Evolutionary conservation across 2,888 invertebrate species (phyloP).

Genomic region (Heteromurus nitidus): DNA sequence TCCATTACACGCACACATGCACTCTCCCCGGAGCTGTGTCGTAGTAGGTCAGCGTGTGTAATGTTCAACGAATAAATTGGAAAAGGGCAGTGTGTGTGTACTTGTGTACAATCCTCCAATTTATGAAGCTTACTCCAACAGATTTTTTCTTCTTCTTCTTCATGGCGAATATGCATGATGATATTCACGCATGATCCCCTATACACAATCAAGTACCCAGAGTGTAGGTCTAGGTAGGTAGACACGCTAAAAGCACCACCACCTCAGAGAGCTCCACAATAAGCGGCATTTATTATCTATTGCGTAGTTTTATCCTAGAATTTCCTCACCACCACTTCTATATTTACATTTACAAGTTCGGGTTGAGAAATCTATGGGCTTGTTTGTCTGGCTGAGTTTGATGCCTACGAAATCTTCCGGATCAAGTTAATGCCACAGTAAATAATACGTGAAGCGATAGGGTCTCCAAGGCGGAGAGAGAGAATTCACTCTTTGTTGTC

Average conservation of each 20-base stretch:
- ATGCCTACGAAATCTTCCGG: conserved; percentile 39
- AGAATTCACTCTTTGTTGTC: background rate
- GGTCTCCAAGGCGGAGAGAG: background rate
- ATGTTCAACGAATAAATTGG: conserved; percentile 6
- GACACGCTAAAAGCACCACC: too few relatives aligned
- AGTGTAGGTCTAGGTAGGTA: too few relatives aligned
- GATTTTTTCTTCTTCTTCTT: background rate
- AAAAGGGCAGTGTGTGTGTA: background rate
- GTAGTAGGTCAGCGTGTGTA: background rate
- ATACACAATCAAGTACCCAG: too few relatives aligned
- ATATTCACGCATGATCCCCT: background rate
- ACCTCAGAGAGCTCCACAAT: too few relatives aligned
- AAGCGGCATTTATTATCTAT: too few relatives aligned
- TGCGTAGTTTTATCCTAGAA: too few relatives aligned
- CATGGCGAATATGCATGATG: too few relatives aligned
- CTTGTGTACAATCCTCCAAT: conserved; percentile 11
- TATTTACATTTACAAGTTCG: too few relatives aligned
- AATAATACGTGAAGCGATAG: conserved; percentile 17
- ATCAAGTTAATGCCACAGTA: conserved; percentile 34
- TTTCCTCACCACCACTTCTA: too few relatives aligned
- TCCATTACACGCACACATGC: too few relatives aligned
- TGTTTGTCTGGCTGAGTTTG: background rate
- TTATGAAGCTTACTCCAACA: background rate
- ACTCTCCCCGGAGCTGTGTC: background rate
- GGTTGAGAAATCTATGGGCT: background rate